These are phyloP conservation scores for Allacma fusca DNA, from an alignment of 2,888 invertebrate species.

Conservation along the genomic window DNA sequence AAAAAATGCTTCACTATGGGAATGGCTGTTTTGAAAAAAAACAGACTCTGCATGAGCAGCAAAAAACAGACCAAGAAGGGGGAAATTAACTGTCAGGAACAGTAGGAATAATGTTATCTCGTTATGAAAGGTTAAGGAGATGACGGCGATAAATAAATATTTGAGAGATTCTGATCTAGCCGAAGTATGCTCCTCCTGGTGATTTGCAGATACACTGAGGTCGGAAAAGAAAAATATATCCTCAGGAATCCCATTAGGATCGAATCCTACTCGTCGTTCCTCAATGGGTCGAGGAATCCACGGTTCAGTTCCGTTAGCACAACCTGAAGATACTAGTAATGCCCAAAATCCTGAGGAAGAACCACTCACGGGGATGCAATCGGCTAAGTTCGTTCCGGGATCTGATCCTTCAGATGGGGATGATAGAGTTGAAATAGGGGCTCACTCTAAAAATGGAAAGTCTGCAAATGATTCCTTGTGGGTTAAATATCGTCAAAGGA, in stretches of 20 bases:
- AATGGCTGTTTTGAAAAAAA: no score
- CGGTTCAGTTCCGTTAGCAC: slow-evolving; percentile 58
- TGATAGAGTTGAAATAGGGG: slow-evolving; percentile 84
- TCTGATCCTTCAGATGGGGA: slow-evolving; percentile 78
- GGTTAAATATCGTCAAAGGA: slow-evolving; percentile 89
- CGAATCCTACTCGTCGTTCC: slow-evolving; percentile 33
- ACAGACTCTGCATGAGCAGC: no score
- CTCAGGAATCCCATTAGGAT: slow-evolving; percentile 21
- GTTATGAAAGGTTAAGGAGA: no score
- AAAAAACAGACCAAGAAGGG: no score
- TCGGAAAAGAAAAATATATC: neutral
- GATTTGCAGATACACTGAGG: no score
- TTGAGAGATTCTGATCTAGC: no score
- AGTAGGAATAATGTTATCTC: no score
- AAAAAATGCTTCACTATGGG: no score
- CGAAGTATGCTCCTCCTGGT: no score
- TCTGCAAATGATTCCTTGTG: slow-evolving; percentile 98
- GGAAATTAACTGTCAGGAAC: no score
- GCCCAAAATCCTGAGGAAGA: slow-evolving; percentile 54
- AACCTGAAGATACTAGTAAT: slow-evolving; percentile 58
- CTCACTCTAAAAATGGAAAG: no score
- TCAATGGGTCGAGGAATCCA: slow-evolving; percentile 23
- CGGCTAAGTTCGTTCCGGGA: slow-evolving; percentile 79
- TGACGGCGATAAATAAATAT: no score
- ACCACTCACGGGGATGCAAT: slow-evolving; percentile 70